Conservation (phyloP, 2,888 invertebrate species). For the Ryuthela nishihirai region DNA sequence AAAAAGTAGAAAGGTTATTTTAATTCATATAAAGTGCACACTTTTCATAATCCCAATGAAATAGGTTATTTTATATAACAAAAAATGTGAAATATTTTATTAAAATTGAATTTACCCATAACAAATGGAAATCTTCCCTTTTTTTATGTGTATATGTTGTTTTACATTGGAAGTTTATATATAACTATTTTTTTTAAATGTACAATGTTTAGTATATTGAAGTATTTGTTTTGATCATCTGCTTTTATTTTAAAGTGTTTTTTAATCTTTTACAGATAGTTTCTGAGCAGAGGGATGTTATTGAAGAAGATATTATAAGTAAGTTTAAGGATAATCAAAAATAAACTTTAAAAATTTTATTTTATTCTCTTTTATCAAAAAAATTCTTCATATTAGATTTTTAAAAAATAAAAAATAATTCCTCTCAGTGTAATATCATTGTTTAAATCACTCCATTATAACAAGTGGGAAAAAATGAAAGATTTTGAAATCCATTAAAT, state of each 20-base stretch:
- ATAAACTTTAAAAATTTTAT: neutral
- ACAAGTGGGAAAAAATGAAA: too few species aligned
- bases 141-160: too few species aligned
- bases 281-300: conserved; percentile 3
- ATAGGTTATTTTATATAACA: too few species aligned
- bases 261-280: conserved; percentile 9
- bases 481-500: too few species aligned
- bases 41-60: too few species aligned
- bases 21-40: too few species aligned
- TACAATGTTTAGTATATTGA: neutral
- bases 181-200: neutral
- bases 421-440: neutral
- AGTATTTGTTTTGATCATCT: too few species aligned
- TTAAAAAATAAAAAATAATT: neutral
- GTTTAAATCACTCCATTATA: neutral
- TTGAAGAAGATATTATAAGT: conserved; percentile 22
- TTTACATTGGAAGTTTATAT: neutral
- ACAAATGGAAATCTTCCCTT: too few species aligned
- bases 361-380: neutral
- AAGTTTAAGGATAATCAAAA: conserved; percentile 4
- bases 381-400: neutral
- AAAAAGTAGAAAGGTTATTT: too few species aligned
- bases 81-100: too few species aligned
- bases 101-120: too few species aligned
- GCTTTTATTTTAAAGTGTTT: neutral